Evolutionary conservation across 2,888 invertebrate genomes (phyloP).

Genomic region (Pachliopta kotzebuea): DNA sequence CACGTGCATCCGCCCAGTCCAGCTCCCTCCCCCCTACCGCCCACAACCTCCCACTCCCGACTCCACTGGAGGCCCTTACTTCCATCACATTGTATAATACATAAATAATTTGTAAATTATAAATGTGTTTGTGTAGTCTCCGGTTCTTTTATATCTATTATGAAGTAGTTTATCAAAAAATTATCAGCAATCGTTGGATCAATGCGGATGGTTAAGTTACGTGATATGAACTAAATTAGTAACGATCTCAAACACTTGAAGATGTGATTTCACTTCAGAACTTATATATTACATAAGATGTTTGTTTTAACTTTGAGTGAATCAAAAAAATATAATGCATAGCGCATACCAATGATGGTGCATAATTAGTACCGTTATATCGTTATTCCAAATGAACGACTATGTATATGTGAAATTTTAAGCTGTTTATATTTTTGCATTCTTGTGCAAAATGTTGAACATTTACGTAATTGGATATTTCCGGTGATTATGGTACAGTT

Average conservation of each 20-base stretch:
- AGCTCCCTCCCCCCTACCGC: constrained; percentile 33
- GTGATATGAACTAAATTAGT: no score
- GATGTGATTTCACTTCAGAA: no score
- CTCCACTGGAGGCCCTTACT: constrained; percentile 1
- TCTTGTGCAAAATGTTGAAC: constrained; percentile 11
- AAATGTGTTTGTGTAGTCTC: no score
- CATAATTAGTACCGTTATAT: background rate
- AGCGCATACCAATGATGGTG: background rate
- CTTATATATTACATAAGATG: no score
- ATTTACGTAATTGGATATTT: constrained; percentile 25
- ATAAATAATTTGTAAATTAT: background rate
- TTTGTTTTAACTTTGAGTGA: no score
- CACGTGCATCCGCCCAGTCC: constrained; percentile 57
- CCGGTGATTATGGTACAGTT: constrained; percentile 26
- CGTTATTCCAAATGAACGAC: background rate
- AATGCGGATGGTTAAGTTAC: no score
- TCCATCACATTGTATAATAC: background rate
- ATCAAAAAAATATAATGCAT: background rate
- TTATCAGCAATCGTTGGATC: no score
- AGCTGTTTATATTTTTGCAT: constrained; percentile 7
- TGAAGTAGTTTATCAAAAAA: no score
- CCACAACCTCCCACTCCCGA: constrained; percentile 13
- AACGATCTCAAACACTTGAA: no score
- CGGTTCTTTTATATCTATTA: no score
- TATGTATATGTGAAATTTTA: background rate